Base-by-base conservation (phyloP, 2,113 vertebrate species). In the Ageneiosus marmoratus region DNA sequence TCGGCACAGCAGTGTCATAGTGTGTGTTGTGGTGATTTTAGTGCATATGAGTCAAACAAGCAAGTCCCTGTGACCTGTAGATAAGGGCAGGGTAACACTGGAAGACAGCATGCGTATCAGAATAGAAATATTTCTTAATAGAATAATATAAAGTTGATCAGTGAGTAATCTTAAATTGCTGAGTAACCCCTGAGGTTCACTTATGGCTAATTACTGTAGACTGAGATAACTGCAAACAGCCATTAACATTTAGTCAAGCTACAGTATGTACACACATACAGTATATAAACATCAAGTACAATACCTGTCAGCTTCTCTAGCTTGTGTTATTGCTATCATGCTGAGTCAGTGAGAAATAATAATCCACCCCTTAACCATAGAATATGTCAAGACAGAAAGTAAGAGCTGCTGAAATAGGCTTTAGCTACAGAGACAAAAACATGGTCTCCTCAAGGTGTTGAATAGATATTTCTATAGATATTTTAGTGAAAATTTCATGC, bases 331-430 rank as follows among this genome's bases (percentile, higher is more conserved):
- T 46, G 55, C 24, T 34, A 32, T 20, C 46, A 46, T 12, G 5
- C 11, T 72, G 41, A 72, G 69, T 2, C 46, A 32, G 22, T 34
- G 44, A 78, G 76, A 78, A 78, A 34, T 44, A 78, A 65, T n/a
- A 63, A 37, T 60, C 37, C 58, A 15, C 53, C 41, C 22, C 48
- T 51, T 18, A 56, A 29, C 37, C 48, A n/a, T n/a, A n/a, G n/a
- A n/a, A 48, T 4, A 29, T 41, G 37, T 37, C 34, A 29, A 44
- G 50, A 58, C 24, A 29, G 56, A 60, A 73, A 48, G 77, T 32
- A n/a, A n/a, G 56, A 77, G 24, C 9, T 58, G 37, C 12, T n/a
- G 20, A 70, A 56, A 84, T 32, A 10, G 18, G 50, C 65, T 70
- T 72, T 58, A 50, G 41, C 75, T 62, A 20, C 79, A 72, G 22